Base-by-base conservation (phyloP, 1,140 invertebrate species). In the Nasonia giraulti region DNA sequence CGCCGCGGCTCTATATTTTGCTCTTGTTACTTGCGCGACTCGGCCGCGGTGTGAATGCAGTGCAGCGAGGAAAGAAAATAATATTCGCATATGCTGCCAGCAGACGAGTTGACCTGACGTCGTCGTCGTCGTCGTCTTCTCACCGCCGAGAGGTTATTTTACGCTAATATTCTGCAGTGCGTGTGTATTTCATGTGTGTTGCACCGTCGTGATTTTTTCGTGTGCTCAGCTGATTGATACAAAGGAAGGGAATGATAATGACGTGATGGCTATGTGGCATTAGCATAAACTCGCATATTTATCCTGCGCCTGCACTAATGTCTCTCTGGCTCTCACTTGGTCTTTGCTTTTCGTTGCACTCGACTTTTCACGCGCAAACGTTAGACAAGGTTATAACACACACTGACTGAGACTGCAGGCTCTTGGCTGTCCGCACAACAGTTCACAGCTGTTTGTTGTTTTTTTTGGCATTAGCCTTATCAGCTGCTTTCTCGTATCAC, bases 241-340 rank as follows among this genome's bases (percentile, higher is more conserved):
- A 62, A 33, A 78, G 33, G 8, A 20, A 66, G 31, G 17, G 8
- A 47, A 33, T 50, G 69, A 68, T 2, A 68, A 73, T 7, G 80
- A 73, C 44, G 4, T 33, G 14, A 33, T 69, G n/a, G 27, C 20
- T 27, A 33, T 40, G 33, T 12, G n/a, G 44, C 17, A 80, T 69
- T 44, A 44, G 20, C 78, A 80, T 55, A 50, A 62, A n/a, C 55
- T 74, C 1, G 37, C 47, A 62, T 82, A 62, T 23, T 62, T 82
- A 37, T 8, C 33, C 75, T n/a, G n/a, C 23, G 12, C 31, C 27
- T 68, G 14, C 20, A 40, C 27, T 33, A 47, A 80, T 73, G 44
- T 37, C 27, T 55, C 23, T 37, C 74, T 82, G 4, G 73, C 73
- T 50, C 47, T 50, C 47, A 17, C 47, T 14, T 50, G 3, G 47